A percentile compares a stretch with the other conserved stretches of the same genome.
Evolutionary conservation across 2,797 vertebrate species (phyloP).

Genomic region (Cirrhinus molitorella): DNA sequence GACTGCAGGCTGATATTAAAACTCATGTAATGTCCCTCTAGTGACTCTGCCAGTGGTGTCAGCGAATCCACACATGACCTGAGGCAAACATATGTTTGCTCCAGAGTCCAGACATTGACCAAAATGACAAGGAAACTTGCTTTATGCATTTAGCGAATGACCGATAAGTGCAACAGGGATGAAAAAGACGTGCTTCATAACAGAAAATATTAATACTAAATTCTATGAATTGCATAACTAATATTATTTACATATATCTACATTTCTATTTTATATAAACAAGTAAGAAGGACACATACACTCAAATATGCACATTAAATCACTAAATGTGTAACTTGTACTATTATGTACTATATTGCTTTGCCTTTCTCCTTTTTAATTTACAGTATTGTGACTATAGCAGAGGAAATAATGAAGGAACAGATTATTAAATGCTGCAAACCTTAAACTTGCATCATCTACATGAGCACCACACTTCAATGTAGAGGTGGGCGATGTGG

Average conservation of each 20-base stretch:
- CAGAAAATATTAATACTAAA: not conserved
- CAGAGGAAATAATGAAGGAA: not conserved
- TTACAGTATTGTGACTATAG: not conserved
- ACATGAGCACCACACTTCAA: not conserved
- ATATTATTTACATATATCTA: not conserved
- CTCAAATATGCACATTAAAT: not conserved
- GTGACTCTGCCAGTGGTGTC: slow-evolving; percentile 12
- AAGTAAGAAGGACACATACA: not conserved
- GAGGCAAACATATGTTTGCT: slow-evolving; percentile 45
- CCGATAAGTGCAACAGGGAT: not conserved
- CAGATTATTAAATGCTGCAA: not conserved
- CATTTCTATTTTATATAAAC: not conserved
- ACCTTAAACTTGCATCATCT: not conserved
- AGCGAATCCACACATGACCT: slow-evolving; percentile 32
- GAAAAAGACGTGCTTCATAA: not conserved
- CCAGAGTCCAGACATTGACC: not conserved
- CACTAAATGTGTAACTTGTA: not conserved
- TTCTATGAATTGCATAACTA: not conserved
- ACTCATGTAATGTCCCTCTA: slow-evolving; percentile 35
- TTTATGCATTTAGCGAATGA: not conserved
- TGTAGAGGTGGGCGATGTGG: not conserved
- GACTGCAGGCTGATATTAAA: slow-evolving; percentile 43
- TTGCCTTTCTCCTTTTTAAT: not conserved
- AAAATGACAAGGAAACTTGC: slow-evolving; percentile 2
- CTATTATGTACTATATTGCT: no score